Base-by-base conservation (phyloP, 2,113 vertebrate genomes). In the Oncorhynchus nerka region DNA sequence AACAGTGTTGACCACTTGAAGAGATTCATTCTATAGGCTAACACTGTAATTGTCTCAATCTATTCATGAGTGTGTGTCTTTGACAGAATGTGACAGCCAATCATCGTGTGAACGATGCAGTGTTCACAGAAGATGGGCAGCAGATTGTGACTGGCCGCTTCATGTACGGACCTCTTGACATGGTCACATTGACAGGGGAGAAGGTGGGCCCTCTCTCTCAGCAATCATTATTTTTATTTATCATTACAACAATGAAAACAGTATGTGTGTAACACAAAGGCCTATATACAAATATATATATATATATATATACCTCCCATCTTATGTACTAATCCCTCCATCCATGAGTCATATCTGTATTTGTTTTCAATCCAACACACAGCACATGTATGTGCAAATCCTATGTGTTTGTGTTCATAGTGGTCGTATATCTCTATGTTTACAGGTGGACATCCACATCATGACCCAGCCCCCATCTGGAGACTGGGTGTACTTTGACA, bases 91-190 rank as follows among this genome's bases (percentile, higher is more conserved):
- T 99, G 81, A 95, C 98, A 0, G 97, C 98, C 75, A 99, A 99
- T 91, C 98, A 99, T 85, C 92, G 98, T 64, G 95, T 99, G 75
- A 98, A 95, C 0, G 98, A 99, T 4, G 94, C 95, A 0, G 92
- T 99, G 0, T 96, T 95, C 82, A 96, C 95, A 0, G 98, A 99
- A 73, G 97, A 96, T 8, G 94, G 94, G 12, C 95, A 92, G 4
- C 97, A 99, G 93, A 87, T 94, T 2, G 89, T 99, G 76, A 95
- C 92, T 0, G 98, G 97, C 49, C 94, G 97, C 78, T 99, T 99
- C 84, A 98, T 99, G 98, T 99, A 99, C 0, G 98, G 97, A 16
- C 98, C 97, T 0, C 87, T 99, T 72, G 98, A 99, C 88, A 99
- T 99, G 97, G 98, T 99, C 82, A 99, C 98, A 0, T 92, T 99